Percentiles rank a stretch among this genome's conserved stretches.
phyloP scores from a whole-genome alignment of 1,140 invertebrate species.

The Drosophila repleta region DNA sequence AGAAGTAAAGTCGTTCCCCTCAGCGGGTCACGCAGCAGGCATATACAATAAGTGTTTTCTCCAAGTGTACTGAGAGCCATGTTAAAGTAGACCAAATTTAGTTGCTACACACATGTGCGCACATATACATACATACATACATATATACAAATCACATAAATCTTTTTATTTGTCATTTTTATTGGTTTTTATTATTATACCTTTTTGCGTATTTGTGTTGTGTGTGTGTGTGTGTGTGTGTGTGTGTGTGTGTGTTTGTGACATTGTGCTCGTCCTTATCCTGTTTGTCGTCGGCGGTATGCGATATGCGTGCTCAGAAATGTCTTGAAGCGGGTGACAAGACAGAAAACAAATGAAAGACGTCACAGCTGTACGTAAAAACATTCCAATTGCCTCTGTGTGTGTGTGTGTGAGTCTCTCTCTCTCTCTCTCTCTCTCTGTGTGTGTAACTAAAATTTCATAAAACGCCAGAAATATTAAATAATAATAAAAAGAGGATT shows the following conservation, averaged over 20 bases:
- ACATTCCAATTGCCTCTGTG: slow-evolving; percentile 50
- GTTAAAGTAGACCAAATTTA: slow-evolving; percentile 52
- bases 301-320: slow-evolving; percentile 77
- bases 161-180: slow-evolving; percentile 82
- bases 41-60: slow-evolving; percentile 22
- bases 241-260: background rate
- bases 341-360: slow-evolving; percentile 29
- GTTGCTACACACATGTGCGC: slow-evolving; percentile 27
- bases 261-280: background rate
- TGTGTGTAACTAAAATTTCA: slow-evolving; percentile 70
- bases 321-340: slow-evolving; percentile 47
- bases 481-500: slow-evolving; percentile 72
- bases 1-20: background rate
- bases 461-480: slow-evolving; percentile 75
- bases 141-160: slow-evolving; percentile 69
- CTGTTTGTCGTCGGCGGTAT: slow-evolving; percentile 47
- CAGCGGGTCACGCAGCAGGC: background rate
- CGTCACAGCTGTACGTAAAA: slow-evolving; percentile 53
- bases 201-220: slow-evolving; percentile 46
- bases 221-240: background rate
- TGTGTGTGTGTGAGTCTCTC: slow-evolving; percentile 8
- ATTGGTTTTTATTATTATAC: slow-evolving; percentile 82
- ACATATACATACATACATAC: slow-evolving; percentile 16
- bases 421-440: slow-evolving; percentile 30
- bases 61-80: slow-evolving; percentile 22